Conservation (phyloP, 2,797 vertebrate genomes). For the Cynopterus sphinx region DNA sequence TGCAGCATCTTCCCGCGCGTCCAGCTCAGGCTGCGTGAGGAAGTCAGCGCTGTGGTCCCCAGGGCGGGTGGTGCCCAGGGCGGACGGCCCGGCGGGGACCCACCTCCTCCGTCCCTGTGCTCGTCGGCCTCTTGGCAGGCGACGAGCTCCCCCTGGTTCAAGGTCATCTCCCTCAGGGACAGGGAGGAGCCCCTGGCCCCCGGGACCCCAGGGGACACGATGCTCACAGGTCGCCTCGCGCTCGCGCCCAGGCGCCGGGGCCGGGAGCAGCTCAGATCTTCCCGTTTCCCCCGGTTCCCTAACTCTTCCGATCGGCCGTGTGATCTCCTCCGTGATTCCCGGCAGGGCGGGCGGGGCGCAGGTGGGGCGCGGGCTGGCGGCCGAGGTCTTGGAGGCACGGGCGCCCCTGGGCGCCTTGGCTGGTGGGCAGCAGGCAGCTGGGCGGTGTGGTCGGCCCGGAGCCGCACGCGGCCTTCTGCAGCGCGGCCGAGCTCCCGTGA, state of each 20-base stretch:
- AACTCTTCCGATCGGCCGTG: not conserved
- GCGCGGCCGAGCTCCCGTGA: fast-evolving
- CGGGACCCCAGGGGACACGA: not conserved
- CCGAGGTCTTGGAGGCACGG: not conserved
- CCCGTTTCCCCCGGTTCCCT: no score
- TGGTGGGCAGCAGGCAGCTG: not conserved
- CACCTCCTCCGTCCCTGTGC: not conserved
- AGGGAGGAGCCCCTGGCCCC: fast-evolving
- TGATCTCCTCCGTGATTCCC: not conserved
- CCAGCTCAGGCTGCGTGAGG: not conserved
- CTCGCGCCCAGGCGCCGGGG: no score
- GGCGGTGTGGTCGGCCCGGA: fast-evolving
- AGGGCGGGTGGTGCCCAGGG: no score
- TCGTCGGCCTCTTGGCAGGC: fast-evolving
- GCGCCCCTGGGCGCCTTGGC: fast-evolving
- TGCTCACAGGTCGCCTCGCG: not conserved
- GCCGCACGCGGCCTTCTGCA: fast-evolving
- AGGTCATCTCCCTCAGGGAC: not conserved
- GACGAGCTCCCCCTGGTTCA: fast-evolving
- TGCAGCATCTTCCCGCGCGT: fast-evolving
- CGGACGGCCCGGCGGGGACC: fast-evolving
- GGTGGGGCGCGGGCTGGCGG: not conserved
- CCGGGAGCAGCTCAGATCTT: no score
- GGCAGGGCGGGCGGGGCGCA: not conserved
- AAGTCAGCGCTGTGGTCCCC: fast-evolving